Evolutionary conservation across 2,113 vertebrate species (phyloP), one percentile per base, ranked within the genome.

Genomic region (Cyprinodon brontotheroides): DNA sequence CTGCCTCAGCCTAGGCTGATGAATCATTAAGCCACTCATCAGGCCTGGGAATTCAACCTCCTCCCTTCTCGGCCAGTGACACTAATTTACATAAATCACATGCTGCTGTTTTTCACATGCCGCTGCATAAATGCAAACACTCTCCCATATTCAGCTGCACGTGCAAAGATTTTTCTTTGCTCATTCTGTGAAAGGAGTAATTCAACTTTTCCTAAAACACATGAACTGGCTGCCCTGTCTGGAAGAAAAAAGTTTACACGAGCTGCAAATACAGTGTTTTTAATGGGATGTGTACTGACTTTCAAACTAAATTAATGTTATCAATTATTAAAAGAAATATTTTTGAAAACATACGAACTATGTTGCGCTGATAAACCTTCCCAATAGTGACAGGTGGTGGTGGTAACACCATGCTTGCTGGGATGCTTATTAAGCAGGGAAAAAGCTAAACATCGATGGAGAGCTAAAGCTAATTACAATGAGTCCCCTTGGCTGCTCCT

Each of bases 11-110:
- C 75, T n/a, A 81, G 87, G 77, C 92, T 92, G 92, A 92, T 93
- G 90, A 93, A 92, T 93, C 91, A 93, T 93, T 93, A 92, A 93
- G 91, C 89, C 79, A 91, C 90, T 92, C 89, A 88, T 93, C 87
- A 91, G 89, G 89, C 87, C 89, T 90, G 90, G 89, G 90, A 92
- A 92, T 92, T 92, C 88, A 89, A 84, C 87, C 85, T 86, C 77
- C 86, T 90, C 81, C 85, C 86, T 48, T 57, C 50, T 57, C 17
- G 67, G 76, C 89, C 84, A 66, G 83, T 88, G 90, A 90, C 86
- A 85, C 87, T 91, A 84, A 87, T 92, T 90, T 92, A 83, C 90
- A 93, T 92, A 91, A 92, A 91, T 92, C 86, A 87, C 90, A 88
- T 15, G 36, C 86, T 87, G 76, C 85, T 75, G 82, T 89, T 89